These are phyloP conservation scores for Ancistrus triradiatus DNA, from an alignment of 2,113 vertebrate species.

Conservation along the genomic window DNA sequence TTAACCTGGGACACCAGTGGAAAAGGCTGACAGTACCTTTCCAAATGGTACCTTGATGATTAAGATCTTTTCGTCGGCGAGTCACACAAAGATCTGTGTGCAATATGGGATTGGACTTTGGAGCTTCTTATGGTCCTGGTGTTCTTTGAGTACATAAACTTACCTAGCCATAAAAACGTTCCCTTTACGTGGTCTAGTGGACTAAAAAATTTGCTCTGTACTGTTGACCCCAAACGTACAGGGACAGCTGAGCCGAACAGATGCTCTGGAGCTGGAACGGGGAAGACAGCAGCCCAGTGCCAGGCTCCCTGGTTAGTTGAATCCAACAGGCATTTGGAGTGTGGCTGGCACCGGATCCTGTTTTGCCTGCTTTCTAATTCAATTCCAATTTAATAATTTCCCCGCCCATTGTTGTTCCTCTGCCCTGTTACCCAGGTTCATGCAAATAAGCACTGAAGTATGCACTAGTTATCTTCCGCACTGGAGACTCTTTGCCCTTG, in stretches of 20 bases:
- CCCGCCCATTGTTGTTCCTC: constrained; percentile 32
- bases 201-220: constrained; percentile 56
- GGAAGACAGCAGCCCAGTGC: constrained; percentile 23
- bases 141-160: neutral
- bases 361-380: constrained; percentile 33
- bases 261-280: constrained; percentile 35
- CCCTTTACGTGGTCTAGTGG: neutral
- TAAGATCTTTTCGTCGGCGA: neutral
- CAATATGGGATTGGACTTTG: neutral
- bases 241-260: constrained; percentile 41
- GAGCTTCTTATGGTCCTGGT: neutral
- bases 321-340: constrained; percentile 44
- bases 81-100: neutral
- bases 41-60: neutral
- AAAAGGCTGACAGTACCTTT: constrained; percentile 19
- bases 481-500: constrained; percentile 74
- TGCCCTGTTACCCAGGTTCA: constrained; percentile 44
- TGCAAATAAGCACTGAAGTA: constrained; percentile 58
- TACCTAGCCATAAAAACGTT: neutral
- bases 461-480: constrained; percentile 67
- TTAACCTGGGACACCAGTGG: neutral
- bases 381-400: constrained; percentile 34
- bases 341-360: constrained; percentile 36
- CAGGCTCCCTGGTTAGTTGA: constrained; percentile 44
- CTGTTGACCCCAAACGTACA: constrained; percentile 33